Evolutionary conservation across 2,888 invertebrate genomes (phyloP), one percentile per base, ranked within the genome.

Genomic region (Drosophila koepferae): DNA sequence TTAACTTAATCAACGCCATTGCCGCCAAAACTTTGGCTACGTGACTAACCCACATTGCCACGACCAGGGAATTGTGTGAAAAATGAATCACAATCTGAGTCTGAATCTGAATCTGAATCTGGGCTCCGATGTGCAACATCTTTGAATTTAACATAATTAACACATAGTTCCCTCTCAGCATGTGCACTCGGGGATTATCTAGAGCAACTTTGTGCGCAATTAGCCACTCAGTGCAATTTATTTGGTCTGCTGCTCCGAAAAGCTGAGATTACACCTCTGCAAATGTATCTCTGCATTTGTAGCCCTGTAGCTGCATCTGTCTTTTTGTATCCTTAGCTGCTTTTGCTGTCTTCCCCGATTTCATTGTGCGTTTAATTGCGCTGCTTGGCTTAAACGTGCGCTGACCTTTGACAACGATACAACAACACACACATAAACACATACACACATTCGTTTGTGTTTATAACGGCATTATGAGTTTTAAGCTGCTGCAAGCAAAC

Each of bases 341-440:
- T 34, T 36, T 60, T 43, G 54, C 64, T 28, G 54, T 62, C 38
- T 54, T 63, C 53, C 31, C 71, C 72, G 69, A 75, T 63, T 87
- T 81, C 82, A 87, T 85, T 85, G 82, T 86, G 86, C 76, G 86
- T 86, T 82, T 86, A 86, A 86, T 86, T 88, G 84, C 86, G 71
- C 78, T 86, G 80, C 84, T 86, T 86, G 89, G 89, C 86, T 86
- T 86, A 84, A 86, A 86, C 86, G 86, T 81, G 86, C 86, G 89
- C 86, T 87, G 86, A 87, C 86, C 86, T 87, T 84, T 88, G 86
- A 79, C 86, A 87, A 81, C 80, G 31, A 76, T 49, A 72, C 62
- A 73, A 41, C 5, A 5, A 28, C 43, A 63, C 31, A 62, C 18
- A 61, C 31, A 68, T 12, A 68, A 28, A 58, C 43, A 64, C 34